Percentiles rank a stretch among this genome's conserved stretches.
Conservation (phyloP, 1,140 invertebrate species). For the Hestina assimilis region DNA sequence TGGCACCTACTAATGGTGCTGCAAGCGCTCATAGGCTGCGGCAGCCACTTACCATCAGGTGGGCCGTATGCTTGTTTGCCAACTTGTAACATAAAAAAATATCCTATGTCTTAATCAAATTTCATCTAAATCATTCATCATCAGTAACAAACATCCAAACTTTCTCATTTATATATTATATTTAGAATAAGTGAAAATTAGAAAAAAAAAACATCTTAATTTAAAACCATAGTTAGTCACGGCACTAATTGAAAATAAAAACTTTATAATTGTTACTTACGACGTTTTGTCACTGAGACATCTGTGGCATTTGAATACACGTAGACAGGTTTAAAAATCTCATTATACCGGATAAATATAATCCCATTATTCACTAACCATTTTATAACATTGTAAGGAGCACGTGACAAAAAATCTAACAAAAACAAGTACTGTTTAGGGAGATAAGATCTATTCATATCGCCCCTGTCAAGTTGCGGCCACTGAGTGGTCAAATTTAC, state of each 20-base stretch:
- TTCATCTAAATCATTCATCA: no score
- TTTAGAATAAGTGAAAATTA: not conserved
- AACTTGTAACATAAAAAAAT: no score
- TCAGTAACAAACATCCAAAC: no score
- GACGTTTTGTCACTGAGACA: not conserved
- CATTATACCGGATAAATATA: constrained; percentile 25
- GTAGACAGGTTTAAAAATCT: constrained; percentile 1
- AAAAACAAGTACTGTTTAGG: constrained; percentile 43
- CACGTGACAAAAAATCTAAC: constrained; percentile 52
- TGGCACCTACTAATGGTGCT: no score
- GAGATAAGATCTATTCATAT: constrained; percentile 63
- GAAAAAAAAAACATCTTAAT: not conserved
- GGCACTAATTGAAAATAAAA: not conserved
- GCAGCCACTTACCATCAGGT: no score
- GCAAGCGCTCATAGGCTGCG: no score
- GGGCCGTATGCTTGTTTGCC: no score
- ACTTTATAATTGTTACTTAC: not conserved
- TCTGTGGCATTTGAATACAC: not conserved
- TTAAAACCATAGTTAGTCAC: not conserved
- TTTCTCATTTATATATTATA: no score
- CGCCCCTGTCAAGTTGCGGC: constrained; percentile 54
- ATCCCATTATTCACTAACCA: constrained; percentile 44
- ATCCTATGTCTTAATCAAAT: no score
- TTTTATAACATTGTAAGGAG: constrained; percentile 18
- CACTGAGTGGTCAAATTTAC: constrained; percentile 64